Conservation (phyloP, 2,797 vertebrate species). For the Malurus splendens region DNA sequence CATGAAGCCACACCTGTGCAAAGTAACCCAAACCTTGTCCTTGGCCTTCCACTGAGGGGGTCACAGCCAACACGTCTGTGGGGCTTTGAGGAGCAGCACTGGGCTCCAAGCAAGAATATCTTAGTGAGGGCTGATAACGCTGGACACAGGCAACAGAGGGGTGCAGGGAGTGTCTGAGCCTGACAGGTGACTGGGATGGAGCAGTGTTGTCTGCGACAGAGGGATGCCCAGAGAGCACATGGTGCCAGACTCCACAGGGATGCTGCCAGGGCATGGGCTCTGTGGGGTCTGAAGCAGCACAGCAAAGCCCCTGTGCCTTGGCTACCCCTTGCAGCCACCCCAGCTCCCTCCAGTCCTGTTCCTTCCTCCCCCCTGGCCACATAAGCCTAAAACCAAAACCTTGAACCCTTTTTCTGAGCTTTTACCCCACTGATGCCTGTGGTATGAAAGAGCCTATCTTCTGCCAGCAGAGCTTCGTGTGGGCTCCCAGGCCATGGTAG, state of each 20-base stretch:
- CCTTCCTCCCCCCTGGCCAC: background rate
- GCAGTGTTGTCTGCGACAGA: background rate
- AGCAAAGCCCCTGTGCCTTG: background rate
- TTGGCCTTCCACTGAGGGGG: background rate
- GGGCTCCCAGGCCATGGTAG: background rate
- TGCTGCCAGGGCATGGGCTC: background rate
- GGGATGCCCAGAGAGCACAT: background rate
- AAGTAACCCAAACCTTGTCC: background rate
- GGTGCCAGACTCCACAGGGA: background rate
- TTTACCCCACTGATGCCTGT: background rate
- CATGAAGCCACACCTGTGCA: background rate
- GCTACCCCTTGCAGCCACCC: background rate
- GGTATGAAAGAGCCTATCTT: background rate
- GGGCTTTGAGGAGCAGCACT: background rate
- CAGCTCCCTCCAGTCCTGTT: background rate
- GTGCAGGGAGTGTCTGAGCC: background rate
- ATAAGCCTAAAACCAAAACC: background rate
- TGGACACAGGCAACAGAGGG: fast-evolving
- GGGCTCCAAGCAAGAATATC: background rate
- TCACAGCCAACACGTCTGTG: fast-evolving
- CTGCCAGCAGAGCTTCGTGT: background rate
- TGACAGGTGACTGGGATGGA: fast-evolving
- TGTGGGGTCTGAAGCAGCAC: background rate
- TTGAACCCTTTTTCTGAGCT: background rate
- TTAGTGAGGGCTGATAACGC: background rate